Base-by-base conservation (phyloP, 2,888 invertebrate species). In the Apamea anceps region DNA sequence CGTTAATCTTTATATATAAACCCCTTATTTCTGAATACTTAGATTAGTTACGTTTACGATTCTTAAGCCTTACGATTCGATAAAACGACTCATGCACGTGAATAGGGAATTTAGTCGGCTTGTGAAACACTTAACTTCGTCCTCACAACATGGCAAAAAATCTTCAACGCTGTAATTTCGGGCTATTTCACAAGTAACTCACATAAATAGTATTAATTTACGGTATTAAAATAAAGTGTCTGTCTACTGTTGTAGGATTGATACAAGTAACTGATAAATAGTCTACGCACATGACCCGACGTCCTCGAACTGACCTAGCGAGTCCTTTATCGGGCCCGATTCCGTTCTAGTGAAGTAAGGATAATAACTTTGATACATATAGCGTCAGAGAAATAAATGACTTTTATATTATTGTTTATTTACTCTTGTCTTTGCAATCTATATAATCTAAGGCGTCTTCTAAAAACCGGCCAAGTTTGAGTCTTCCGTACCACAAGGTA, bases 241-340 rank as follows among this genome's bases (percentile, higher is more conserved):
- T 37, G 57, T n/a, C 57, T 71, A 4, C 48, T 5, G 18, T 72
- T 7, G 28, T 32, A 15, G 21, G 0, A 28, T 28, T 71, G 60
- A 71, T 54, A 70, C 21, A 54, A 73, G 57, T 60, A 21, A 68
- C 25, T 37, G 81, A 85, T 78, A 85, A 79, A 28, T 25, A 21
- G 68, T 75, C 54, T 72, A 71, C 71, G 63, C n/a, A 37, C 51
- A 54, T 65, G 72, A 83, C 75, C 83, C 25, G 45, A 60, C 15
- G 68, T 75, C 80, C 83, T 76, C 80, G 6, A 15, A 10, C 28
- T 76, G 80, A 84, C 84, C 83, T 84, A 66, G 65, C 0, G 21
- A 79, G 75, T 80, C 84, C 72, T 79, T 79, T 73, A 72, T 66
- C 84, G 62, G 70, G 10, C 12, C n/a, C 25, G 60, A 66, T 66